Percentiles rank a stretch among this genome's conserved stretches.
Evolutionary conservation across 2,797 vertebrate species (phyloP).

Genomic region (Anguilla obscura): DNA sequence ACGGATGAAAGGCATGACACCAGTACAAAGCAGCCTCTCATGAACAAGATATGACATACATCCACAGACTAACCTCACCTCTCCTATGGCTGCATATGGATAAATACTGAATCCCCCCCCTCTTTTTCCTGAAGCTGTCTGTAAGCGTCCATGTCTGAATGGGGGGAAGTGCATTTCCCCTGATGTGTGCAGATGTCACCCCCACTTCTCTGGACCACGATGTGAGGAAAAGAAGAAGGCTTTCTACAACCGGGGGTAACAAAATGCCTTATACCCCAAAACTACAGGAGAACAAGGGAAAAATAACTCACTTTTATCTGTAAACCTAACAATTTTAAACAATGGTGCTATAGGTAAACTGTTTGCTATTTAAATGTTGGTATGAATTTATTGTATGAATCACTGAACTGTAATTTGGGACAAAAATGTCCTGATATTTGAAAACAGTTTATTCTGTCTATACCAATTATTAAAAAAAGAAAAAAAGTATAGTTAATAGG

Average conservation of each 20-base stretch:
- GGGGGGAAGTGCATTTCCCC: constrained; percentile 85
- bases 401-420: constrained; percentile 22
- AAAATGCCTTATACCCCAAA: background rate
- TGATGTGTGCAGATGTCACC: constrained; percentile 76
- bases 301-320: background rate
- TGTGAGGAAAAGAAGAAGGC: constrained; percentile 75
- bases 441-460: constrained; percentile 38
- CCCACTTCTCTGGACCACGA: constrained; percentile 69
- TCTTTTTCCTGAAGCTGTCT: constrained; percentile 67
- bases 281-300: background rate
- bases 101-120: background rate
- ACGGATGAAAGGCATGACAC: background rate
- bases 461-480: constrained; percentile 45
- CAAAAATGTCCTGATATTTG: constrained; percentile 14
- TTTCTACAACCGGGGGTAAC: constrained; percentile 9
- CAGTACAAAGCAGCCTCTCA: background rate
- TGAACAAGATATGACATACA: background rate
- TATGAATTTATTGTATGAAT: constrained; percentile 19
- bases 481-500: background rate
- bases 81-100: background rate
- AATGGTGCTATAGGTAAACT: constrained; percentile 28
- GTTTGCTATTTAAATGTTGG: background rate
- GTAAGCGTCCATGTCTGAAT: constrained; percentile 72
- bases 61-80: background rate
- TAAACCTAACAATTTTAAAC: background rate